Evolutionary conservation across 2,113 vertebrate species (phyloP), one percentile per base, ranked within the genome.

Genomic region (Cebidichthys violaceus): DNA sequence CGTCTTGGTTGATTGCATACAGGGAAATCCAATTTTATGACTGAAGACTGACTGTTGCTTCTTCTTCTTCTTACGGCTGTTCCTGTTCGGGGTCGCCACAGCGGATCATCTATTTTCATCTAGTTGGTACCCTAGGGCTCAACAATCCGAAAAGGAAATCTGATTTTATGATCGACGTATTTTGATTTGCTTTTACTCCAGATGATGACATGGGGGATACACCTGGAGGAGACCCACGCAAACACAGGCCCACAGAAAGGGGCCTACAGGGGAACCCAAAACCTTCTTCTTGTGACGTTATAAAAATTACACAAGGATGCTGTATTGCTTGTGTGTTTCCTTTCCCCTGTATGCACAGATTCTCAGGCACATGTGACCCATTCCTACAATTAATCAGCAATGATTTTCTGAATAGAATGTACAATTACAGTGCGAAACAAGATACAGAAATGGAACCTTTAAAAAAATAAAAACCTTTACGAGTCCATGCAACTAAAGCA

Each of bases 341-440:
- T 75, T 61, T 77, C 22, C 24, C 39, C 37, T 67, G 43, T 17
- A 61, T 59, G 67, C 47, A 69, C 6, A 47, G 29, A 17, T 37
- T 59, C 59, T 37, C 27, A 76, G 37, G 45, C 29, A 60, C 41
- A 77, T 67, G 15, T 75, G 74, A 88, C 77, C 74, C 74, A 75
- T 73, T 78, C 15, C 11, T 54, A 45, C 57, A 33, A 50, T 66
- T 55, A 57, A 77, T 82, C 57, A 74, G 50, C 47, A 45, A 1
- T 24, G 54, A 65, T 76, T 39, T 61, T 11, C 66, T 60, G 10
- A 68, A 47, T 22, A 17, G 4, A 54, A 62, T 60, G 50, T 71
- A n/a, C 41, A 73, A 24, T 50, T 50, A 50, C 31, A 47, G 20
- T 35, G 55, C 0, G 8, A 24, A 62, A 43, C 52, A 35, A 50